phyloP scores from a whole-genome alignment of 2,797 vertebrate genomes.

The Bradypodion ventrale region DNA sequence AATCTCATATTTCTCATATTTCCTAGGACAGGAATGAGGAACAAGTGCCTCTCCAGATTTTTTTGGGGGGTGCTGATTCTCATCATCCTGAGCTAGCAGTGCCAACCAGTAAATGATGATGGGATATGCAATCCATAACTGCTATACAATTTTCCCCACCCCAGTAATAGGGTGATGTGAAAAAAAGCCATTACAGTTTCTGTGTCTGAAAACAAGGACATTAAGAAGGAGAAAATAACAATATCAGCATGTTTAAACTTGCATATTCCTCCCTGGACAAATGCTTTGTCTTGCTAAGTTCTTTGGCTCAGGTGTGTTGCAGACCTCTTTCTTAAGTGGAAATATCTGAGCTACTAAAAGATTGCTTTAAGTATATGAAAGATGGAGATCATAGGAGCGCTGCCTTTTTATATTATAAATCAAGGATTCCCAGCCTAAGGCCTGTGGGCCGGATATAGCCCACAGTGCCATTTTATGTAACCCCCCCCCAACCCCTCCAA shows the following conservation, averaged over 20 bases:
- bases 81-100: too few relatives aligned
- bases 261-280: background rate
- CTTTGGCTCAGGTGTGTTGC: background rate
- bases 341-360: constrained; percentile 1
- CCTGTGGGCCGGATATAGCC: too few relatives aligned
- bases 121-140: too few relatives aligned
- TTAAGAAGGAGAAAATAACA: background rate
- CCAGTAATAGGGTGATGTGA: background rate
- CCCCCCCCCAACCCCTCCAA: too few relatives aligned
- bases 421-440: too few relatives aligned
- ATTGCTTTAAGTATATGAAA: constrained; percentile 21
- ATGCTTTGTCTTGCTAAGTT: background rate
- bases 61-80: too few relatives aligned
- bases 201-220: too few relatives aligned
- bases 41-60: background rate
- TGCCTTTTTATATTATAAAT: constrained; percentile 44
- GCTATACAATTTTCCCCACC: background rate
- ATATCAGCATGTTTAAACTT: background rate
- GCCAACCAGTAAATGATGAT: too few relatives aligned
- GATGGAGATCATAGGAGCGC: constrained; percentile 35
- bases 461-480: too few relatives aligned
- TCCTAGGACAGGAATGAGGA: background rate
- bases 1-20: background rate
- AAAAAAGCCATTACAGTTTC: background rate
- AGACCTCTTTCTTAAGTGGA: background rate